A percentile compares a stretch with the other conserved stretches of the same genome.
These are phyloP conservation scores for Micronycteris hirsuta DNA, from an alignment of 2,113 vertebrate genomes.

Conservation along the genomic window DNA sequence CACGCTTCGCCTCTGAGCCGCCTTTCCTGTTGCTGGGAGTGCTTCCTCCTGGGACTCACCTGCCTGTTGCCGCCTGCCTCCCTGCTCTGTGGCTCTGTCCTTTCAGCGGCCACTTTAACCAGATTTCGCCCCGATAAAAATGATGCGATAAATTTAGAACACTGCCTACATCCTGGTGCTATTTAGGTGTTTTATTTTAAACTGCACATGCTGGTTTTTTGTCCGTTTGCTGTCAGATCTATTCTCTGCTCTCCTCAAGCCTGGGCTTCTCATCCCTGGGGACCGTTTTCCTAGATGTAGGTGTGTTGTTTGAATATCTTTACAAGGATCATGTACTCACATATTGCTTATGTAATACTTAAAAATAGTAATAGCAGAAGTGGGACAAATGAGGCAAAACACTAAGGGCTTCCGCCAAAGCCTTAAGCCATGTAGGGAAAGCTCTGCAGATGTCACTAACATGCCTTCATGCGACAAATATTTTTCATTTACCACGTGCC, in stretches of 20 bases:
- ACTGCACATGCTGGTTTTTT: neutral
- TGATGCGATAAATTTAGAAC: constrained; percentile 41
- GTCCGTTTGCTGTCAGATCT: constrained; percentile 40
- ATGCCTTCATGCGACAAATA: neutral
- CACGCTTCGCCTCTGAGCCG: neutral
- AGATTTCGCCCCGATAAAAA: constrained; percentile 16
- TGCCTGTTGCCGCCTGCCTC: neutral
- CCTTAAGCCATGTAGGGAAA: neutral
- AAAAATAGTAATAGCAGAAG: neutral
- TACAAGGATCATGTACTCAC: neutral
- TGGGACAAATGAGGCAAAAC: neutral
- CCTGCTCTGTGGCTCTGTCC: neutral
- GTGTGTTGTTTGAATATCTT: neutral
- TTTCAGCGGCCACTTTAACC: neutral
- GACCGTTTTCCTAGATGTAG: neutral
- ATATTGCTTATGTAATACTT: constrained; percentile 12
- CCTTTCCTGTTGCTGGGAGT: neutral
- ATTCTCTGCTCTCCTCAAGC: neutral
- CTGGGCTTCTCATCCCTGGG: neutral
- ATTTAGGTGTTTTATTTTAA: constrained; percentile 58
- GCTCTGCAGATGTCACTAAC: neutral
- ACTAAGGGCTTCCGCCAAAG: neutral
- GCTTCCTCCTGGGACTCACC: neutral
- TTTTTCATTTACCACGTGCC: neutral
- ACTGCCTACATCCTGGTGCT: neutral